Percentiles rank a stretch among this genome's conserved stretches.
Conservation (phyloP, 2,888 invertebrate genomes). For the Campaea margaritaria region DNA sequence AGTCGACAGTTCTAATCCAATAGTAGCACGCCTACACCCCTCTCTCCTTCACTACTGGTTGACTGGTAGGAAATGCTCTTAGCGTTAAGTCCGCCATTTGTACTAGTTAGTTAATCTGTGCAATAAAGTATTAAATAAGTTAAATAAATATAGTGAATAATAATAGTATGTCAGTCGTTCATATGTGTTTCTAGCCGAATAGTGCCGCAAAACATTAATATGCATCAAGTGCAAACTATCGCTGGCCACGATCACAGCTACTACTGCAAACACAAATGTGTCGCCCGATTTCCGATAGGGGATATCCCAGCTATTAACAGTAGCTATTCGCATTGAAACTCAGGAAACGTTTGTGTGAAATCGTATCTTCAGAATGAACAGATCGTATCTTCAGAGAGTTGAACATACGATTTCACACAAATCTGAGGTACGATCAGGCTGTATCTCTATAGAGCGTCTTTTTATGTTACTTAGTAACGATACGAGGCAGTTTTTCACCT, state of each 20-base stretch:
- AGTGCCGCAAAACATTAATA: slow-evolving; percentile 60
- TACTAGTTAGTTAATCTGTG: no score
- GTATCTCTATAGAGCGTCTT: no score
- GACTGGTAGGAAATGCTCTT: no score
- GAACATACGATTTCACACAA: neutral
- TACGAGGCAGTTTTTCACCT: no score
- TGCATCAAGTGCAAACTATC: slow-evolving; percentile 68
- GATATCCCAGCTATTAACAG: slow-evolving; percentile 28
- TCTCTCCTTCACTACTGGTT: no score
- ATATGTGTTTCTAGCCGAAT: slow-evolving; percentile 41
- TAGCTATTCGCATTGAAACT: slow-evolving; percentile 9
- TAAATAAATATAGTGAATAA: no score
- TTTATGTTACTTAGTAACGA: no score
- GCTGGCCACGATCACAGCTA: slow-evolving; percentile 50
- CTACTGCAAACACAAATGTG: slow-evolving; percentile 51
- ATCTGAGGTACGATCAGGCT: no score
- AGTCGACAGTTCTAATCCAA: neutral
- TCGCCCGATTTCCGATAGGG: slow-evolving; percentile 43
- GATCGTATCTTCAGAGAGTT: no score
- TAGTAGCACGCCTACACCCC: no score
- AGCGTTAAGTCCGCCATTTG: no score
- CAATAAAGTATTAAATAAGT: no score
- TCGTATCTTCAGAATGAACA: neutral
- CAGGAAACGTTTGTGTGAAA: slow-evolving; percentile 1
- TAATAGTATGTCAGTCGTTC: slow-evolving; percentile 33